Percentiles rank a stretch among this genome's conserved stretches.
Conservation (phyloP, 2,113 vertebrate genomes). For the Blennius ocellaris region DNA sequence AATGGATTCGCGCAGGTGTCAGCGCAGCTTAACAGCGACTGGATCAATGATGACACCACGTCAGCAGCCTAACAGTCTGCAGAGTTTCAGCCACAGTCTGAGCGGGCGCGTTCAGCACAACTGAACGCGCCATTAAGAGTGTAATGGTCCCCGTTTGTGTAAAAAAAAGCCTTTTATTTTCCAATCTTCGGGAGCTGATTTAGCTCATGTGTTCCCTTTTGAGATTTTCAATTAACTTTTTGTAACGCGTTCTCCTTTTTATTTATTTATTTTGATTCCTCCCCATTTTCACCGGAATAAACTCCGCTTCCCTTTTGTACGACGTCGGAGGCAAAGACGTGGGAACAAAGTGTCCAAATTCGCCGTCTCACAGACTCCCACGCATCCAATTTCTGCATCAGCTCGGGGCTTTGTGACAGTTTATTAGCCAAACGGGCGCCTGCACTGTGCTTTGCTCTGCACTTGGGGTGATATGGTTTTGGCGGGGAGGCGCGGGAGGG, state of each 20-base stretch:
- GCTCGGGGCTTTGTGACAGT: constrained; percentile 11
- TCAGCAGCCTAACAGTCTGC: constrained; percentile 58
- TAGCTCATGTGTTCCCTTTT: background rate
- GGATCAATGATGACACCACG: constrained; percentile 71
- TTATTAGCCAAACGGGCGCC: constrained; percentile 24
- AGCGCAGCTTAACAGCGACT: constrained; percentile 66
- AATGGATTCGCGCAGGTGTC: constrained; percentile 78
- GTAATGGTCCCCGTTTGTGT: background rate
- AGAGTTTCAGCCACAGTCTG: constrained; percentile 32
- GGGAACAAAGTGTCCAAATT: background rate
- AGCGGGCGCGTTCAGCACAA: constrained; percentile 16
- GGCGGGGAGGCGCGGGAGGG: no score
- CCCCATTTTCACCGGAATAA: background rate
- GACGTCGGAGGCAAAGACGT: background rate
- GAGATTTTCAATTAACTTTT: background rate
- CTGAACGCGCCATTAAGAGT: constrained; percentile 8
- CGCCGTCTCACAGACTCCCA: background rate
- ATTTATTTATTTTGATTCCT: background rate
- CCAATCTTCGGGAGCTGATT: background rate
- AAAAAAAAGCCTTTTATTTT: constrained; percentile 27
- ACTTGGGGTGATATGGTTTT: constrained; percentile 22
- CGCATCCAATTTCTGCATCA: constrained; percentile 1
- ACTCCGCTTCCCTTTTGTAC: background rate
- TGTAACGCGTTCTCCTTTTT: background rate
- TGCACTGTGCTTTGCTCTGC: background rate